These are phyloP conservation scores for Globodera rostochiensis DNA, from an alignment of 1,140 invertebrate species.

Conservation along the genomic window DNA sequence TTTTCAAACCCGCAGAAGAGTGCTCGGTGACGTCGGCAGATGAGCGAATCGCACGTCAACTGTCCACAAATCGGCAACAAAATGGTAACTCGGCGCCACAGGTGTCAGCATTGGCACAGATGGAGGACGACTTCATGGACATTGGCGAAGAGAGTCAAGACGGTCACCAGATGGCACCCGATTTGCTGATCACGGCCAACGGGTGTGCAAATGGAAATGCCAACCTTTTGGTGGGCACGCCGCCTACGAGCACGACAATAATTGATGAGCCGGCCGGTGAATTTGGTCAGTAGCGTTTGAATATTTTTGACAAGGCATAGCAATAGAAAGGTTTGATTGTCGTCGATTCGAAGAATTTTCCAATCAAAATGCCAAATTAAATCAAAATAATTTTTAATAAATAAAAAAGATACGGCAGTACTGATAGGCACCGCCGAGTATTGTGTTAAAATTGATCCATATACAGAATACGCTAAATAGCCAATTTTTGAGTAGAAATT, in stretches of 20 bases:
- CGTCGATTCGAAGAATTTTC: not conserved
- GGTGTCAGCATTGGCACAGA: conserved; percentile 1
- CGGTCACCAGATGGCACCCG: not conserved
- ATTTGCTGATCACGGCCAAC: conserved; percentile 15
- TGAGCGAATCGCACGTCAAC: not conserved
- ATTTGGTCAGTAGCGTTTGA: conserved; percentile 17
- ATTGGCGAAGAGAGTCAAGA: conserved; percentile 6
- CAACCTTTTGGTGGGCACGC: conserved; percentile 37
- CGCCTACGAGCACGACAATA: conserved; percentile 41
- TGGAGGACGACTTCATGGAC: conserved; percentile 20
- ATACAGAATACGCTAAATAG: too few species aligned
- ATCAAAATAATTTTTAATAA: too few species aligned
- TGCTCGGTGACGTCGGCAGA: not conserved
- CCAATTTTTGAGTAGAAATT: too few species aligned
- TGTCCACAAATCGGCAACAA: not conserved
- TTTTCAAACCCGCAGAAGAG: not conserved
- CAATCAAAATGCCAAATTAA: too few species aligned
- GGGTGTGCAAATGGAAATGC: conserved; percentile 16
- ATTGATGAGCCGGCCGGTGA: conserved; percentile 41
- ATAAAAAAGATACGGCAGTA: too few species aligned
- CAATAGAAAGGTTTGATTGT: not conserved
- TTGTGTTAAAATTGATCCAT: too few species aligned
- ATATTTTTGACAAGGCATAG: not conserved
- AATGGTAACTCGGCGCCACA: not conserved
- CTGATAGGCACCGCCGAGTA: too few species aligned